Percentiles rank a stretch among this genome's conserved stretches.
These are phyloP conservation scores for Paramuricea clavata DNA, from an alignment of 92 coral and sea anemone genomes.

Conservation along the genomic window DNA sequence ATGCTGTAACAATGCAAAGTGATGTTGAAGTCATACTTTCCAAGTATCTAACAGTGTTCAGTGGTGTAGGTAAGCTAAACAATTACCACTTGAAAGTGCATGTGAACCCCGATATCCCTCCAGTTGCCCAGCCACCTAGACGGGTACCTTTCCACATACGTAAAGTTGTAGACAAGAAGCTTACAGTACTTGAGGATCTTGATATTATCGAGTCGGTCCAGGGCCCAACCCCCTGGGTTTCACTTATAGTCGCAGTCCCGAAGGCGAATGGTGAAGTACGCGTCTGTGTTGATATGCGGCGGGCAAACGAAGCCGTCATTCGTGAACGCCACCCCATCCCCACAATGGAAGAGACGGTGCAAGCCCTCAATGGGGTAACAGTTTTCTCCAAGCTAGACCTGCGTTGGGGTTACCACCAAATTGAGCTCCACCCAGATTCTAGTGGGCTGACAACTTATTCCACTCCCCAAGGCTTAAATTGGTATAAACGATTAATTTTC, in stretches of 20 bases:
- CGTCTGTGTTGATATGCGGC: constrained; percentile 32
- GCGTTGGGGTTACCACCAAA: constrained; percentile 40
- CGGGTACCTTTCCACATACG: constrained; percentile 21
- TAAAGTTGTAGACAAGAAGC: not conserved
- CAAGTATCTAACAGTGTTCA: not conserved
- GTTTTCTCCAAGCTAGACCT: constrained; percentile 28
- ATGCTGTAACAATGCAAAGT: not conserved
- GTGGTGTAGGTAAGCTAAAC: not conserved
- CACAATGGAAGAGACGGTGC: constrained; percentile 18
- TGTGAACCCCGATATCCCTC: not conserved
- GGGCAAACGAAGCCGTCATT: constrained; percentile 8
- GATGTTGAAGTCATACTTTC: not conserved
- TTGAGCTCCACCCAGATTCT: constrained; percentile 35
- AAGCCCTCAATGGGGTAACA: constrained; percentile 19
- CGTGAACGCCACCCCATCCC: constrained; percentile 40
- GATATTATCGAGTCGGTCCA: constrained; percentile 7
- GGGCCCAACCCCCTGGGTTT: constrained; percentile 41
- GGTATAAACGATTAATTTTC: constrained; percentile 24
- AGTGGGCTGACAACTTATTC: constrained; percentile 39
- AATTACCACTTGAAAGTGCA: not conserved
- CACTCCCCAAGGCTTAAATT: constrained; percentile 26
- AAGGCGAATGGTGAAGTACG: constrained; percentile 32
- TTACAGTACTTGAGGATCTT: not conserved
- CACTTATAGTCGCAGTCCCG: constrained; percentile 8
- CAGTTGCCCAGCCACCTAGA: not conserved